These are phyloP conservation scores for Belonocnema kinseyi DNA, from an alignment of 1,140 invertebrate genomes.

Conservation along the genomic window DNA sequence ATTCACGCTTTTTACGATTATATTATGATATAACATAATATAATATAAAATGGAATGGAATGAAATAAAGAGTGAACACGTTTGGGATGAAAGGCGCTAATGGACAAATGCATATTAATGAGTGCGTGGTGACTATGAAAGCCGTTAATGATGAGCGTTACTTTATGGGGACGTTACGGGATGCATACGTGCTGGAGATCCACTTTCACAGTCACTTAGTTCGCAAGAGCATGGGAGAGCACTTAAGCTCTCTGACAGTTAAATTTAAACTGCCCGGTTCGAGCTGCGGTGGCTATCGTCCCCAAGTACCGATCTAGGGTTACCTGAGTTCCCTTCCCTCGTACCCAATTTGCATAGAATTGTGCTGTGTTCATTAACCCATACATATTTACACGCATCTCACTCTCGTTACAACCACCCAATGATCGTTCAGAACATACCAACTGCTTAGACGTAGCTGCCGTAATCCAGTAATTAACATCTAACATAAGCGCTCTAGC, in stretches of 20 bases:
- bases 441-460: slow-evolving; percentile 6
- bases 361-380: slow-evolving; percentile 49
- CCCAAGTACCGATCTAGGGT: slow-evolving; percentile 47
- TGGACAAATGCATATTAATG: slow-evolving; percentile 30
- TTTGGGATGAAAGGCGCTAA: slow-evolving; percentile 2
- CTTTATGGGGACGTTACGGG: slow-evolving; percentile 17
- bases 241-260: slow-evolving; percentile 61
- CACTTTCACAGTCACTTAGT: slow-evolving; percentile 60
- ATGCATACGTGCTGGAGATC: slow-evolving; percentile 35
- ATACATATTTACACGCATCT: slow-evolving; percentile 45
- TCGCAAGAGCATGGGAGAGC: slow-evolving; percentile 44
- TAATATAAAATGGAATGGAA: not conserved
- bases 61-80: not conserved
- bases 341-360: slow-evolving; percentile 53
- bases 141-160: slow-evolving; percentile 30
- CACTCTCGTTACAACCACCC: slow-evolving; percentile 12
- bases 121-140: slow-evolving; percentile 27
- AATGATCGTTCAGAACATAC: slow-evolving; percentile 9
- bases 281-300: slow-evolving; percentile 44
- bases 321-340: slow-evolving; percentile 32
- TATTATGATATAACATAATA: not conserved
- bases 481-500: not conserved
- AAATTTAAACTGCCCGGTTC: slow-evolving; percentile 58
- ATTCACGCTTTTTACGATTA: not conserved
- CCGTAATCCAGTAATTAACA: slow-evolving; percentile 4